Evolutionary conservation across 1,140 invertebrate genomes (phyloP), one percentile per base, ranked within the genome.

Genomic region (Euura saliciscinereae): DNA sequence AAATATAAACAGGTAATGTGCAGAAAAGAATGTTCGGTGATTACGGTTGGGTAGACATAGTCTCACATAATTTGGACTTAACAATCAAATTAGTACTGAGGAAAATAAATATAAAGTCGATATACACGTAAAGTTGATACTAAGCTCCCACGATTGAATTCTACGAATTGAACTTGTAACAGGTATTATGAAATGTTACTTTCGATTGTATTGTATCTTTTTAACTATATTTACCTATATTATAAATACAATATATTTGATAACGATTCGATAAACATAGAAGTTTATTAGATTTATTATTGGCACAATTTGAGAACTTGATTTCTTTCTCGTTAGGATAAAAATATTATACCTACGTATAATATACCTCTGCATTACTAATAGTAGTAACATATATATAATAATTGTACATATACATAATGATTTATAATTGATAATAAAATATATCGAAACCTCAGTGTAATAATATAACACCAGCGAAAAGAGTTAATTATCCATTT

Each of bases 241-340:
- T 28, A 28, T 28, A 28, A 28, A 28, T 28, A 28, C 28, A 28
- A 28, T 28, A 59, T 59, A 59, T 59, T 59, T 8, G 6, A 71
- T 76, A 80, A 82, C 73, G 69, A 75, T 45, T 78, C 69, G 72
- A 75, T 79, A 75, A 79, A 77, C 78, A 78, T 71, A 74, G 73
- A 80, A 28, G 70, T 75, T 83, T 84, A 83, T 81, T 84, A 82
- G 74, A 79, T 80, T 78, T 75, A 74, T 80, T 78, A 82, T 85
- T 84, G 82, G 80, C 82, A 85, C 84, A 75, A 78, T 82, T 76
- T 75, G 79, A 83, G 75, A 79, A 79, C 69, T 77, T 72, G 65
- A 28, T 28, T 28, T 28, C 28, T 28, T 28, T 79, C 75, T 82
- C 76, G 77, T 1, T 51, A 66, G 78, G 78, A 83, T 80, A 80